Evolutionary conservation across 1,140 invertebrate genomes (phyloP), one percentile per base, ranked within the genome.

Genomic region (Pogonomyrmex barbatus): DNA sequence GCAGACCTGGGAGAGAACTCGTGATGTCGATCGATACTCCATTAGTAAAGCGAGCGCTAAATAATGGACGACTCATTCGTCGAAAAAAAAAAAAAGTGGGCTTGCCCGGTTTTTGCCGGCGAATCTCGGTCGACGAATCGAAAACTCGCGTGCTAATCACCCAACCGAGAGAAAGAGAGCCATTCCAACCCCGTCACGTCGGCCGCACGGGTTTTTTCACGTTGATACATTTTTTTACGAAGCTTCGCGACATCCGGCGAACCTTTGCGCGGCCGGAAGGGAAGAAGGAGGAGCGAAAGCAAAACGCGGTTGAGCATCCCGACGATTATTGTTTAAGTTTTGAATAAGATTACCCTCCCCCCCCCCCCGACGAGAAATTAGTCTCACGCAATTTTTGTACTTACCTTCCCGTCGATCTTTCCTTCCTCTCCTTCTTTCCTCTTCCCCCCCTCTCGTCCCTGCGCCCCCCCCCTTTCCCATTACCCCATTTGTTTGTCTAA

Each of bases 381-480:
- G 91, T 88, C 86, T 89, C 92, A 94, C 87, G 88, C 87, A 85
- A 93, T 94, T 94, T 75, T 94, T 94, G 93, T 94, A 94, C 93
- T 94, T 94, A 94, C 85, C 82, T 92, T 86, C 85, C 88, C 87
- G 83, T 90, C 90, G 75, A 93, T 62, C 45, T 30, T 60, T 63
- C 47, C 63, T 30, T 68, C 58, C 47, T 6, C 45, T 73, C 54
- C 62, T 17, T 17, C 56, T 79, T 24, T 14, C 52, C 73, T 54
- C 75, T 14, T 79, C 83, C 42, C 60, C 62, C 68, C 52, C 75
- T 56, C 12, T 24, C 24, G 24, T 24, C 24, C 24, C 24, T 79
- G n/a, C n/a, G n/a, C n/a, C n/a, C n/a, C n/a, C 83, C 42, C 60
- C 62, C 68, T 42, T 67, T 54, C 73, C 30, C 14, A 24, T 24